Evolutionary conservation across 2,888 invertebrate genomes (phyloP).

Genomic region (Leptinotarsa juncta): DNA sequence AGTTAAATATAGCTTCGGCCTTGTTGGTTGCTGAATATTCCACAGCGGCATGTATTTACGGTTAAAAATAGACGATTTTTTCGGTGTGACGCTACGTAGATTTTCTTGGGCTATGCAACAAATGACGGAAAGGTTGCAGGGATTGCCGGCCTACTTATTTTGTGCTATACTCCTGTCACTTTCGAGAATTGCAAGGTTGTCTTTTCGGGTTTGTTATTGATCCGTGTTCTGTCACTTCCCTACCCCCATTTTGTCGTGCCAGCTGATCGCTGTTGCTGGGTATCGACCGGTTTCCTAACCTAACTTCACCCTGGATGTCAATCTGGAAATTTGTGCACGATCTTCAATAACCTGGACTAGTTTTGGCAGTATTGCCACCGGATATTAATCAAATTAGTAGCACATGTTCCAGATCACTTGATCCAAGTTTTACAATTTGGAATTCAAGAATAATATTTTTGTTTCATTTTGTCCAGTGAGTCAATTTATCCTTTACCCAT

Average conservation of each 20-base stretch:
- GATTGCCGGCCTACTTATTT: constrained; percentile 6
- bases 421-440: no score
- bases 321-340: neutral
- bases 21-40: constrained; percentile 38
- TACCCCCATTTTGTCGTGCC: constrained; percentile 50
- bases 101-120: neutral
- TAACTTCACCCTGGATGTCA: constrained; percentile 36
- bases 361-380: no score
- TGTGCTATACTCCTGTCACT: neutral
- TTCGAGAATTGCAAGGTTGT: constrained; percentile 14
- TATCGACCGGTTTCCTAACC: constrained; percentile 41
- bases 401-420: no score
- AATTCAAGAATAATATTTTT: no score
- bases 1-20: constrained; percentile 47
- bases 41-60: constrained; percentile 43
- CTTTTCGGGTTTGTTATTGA: constrained; percentile 48
- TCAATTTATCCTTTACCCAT: no score
- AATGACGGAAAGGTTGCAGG: neutral
- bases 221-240: constrained; percentile 44
- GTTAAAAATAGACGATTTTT: constrained; percentile 42
- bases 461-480: no score
- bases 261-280: constrained; percentile 57
- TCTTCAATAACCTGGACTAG: neutral
- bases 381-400: no score
- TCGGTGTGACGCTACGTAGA: constrained; percentile 8